phyloP scores from a whole-genome alignment of 2,888 invertebrate genomes.

The Leptopilina myrica region DNA sequence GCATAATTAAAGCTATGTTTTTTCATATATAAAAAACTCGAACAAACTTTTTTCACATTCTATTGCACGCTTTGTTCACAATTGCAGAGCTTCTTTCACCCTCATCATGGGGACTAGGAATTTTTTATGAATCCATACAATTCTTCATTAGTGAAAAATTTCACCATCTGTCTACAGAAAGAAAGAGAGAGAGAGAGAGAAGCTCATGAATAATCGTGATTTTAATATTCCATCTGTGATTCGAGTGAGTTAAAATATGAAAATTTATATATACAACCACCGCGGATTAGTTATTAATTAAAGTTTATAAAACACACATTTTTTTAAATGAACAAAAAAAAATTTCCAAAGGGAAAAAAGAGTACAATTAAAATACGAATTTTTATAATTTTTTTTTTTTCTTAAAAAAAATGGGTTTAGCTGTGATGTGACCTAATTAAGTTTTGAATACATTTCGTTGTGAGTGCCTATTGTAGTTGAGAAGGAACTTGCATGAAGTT shows the following conservation, averaged over 20 bases:
- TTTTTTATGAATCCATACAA: slow-evolving; percentile 32
- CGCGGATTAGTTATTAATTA: neutral
- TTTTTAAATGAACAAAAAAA: too few relatives aligned
- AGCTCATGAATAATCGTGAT: slow-evolving; percentile 22
- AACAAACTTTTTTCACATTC: neutral
- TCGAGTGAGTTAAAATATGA: neutral
- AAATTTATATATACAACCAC: slow-evolving; percentile 18
- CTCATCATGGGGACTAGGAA: slow-evolving; percentile 5
- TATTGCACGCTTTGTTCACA: neutral
- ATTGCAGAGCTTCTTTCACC: neutral
- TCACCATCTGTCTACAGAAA: neutral
- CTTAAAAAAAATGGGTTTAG: neutral
- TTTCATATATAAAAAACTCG: neutral
- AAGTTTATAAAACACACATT: neutral
- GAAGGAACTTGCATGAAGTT: slow-evolving; percentile 12
- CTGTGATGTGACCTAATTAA: slow-evolving; percentile 24
- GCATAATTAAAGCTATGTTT: neutral
- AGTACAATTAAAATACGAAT: too few relatives aligned
- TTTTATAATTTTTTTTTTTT: too few relatives aligned
- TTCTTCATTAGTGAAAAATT: slow-evolving; percentile 33
- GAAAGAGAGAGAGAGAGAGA: neutral
- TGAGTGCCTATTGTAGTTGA: slow-evolving; percentile 28
- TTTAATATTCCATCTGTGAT: slow-evolving; percentile 4
- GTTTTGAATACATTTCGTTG: slow-evolving; percentile 15
- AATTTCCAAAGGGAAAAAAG: too few relatives aligned